Evolutionary conservation across 2,113 vertebrate species (phyloP).

Genomic region (Notiomystis cincta): DNA sequence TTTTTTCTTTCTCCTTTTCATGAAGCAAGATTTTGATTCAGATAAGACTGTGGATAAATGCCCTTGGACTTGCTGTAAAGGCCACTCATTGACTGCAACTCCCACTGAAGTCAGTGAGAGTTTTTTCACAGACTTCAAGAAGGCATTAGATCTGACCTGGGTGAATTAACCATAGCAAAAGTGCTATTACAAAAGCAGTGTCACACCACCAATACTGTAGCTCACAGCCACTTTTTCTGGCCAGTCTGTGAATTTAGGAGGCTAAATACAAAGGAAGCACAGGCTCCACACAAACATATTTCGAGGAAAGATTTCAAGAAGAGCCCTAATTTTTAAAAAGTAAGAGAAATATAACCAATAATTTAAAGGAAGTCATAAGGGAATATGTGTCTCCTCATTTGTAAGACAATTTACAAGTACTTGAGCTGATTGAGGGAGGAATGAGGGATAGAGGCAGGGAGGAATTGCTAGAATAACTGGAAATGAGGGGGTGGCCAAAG

Average conservation of each 20-base stretch:
- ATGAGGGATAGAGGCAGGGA: background rate
- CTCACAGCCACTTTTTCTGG: background rate
- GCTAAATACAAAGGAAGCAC: background rate
- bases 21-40: background rate
- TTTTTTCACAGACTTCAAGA: background rate
- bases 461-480: background rate
- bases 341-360: background rate
- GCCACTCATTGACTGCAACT: background rate
- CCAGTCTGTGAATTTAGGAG: background rate
- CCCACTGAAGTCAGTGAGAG: background rate
- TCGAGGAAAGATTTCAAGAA: background rate
- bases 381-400: background rate
- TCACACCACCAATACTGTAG: background rate
- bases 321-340: background rate
- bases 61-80: background rate
- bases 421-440: background rate
- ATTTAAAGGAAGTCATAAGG: background rate
- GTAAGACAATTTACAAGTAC: background rate
- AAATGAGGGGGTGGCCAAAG: background rate
- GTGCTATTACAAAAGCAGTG: background rate
- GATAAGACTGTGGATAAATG: background rate
- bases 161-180: background rate
- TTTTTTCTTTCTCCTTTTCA: background rate
- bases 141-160: background rate
- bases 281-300: background rate